Evolutionary conservation across 2,888 invertebrate species (phyloP).

Genomic region (Melanargia galathea): DNA sequence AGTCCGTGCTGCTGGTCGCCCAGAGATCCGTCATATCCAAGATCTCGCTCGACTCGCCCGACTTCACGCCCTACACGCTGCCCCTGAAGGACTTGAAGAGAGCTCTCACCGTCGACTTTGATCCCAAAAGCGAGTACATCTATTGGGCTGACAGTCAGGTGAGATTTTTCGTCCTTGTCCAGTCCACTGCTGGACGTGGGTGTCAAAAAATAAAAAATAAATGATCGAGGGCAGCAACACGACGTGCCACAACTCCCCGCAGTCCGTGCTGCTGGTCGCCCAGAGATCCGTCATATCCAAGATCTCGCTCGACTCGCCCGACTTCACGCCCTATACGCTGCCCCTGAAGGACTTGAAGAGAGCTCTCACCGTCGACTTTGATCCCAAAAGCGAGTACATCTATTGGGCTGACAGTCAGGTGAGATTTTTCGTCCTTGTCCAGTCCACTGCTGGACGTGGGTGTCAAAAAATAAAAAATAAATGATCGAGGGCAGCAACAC

Average conservation of each 20-base stretch:
- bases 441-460: too few relatives aligned
- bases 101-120: constrained; percentile 94
- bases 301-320: constrained; percentile 93
- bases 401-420: constrained; percentile 96
- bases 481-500: constrained; percentile 68
- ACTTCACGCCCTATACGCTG: constrained; percentile 87
- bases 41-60: constrained; percentile 93
- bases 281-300: constrained; percentile 91
- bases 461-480: too few relatives aligned
- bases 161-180: too few relatives aligned
- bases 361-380: constrained; percentile 94
- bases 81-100: constrained; percentile 90
- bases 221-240: constrained; percentile 68
- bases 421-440: too few relatives aligned
- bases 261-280: constrained; percentile 90
- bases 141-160: constrained; percentile 96
- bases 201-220: too few relatives aligned
- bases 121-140: constrained; percentile 90
- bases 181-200: too few relatives aligned
- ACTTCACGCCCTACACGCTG: constrained; percentile 87
- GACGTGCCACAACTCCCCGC: constrained; percentile 88
- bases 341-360: constrained; percentile 90
- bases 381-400: constrained; percentile 90
- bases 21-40: constrained; percentile 91
- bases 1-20: constrained; percentile 90